These are phyloP conservation scores for Enoplosus armatus DNA, from an alignment of 2,797 vertebrate species.

Conservation along the genomic window DNA sequence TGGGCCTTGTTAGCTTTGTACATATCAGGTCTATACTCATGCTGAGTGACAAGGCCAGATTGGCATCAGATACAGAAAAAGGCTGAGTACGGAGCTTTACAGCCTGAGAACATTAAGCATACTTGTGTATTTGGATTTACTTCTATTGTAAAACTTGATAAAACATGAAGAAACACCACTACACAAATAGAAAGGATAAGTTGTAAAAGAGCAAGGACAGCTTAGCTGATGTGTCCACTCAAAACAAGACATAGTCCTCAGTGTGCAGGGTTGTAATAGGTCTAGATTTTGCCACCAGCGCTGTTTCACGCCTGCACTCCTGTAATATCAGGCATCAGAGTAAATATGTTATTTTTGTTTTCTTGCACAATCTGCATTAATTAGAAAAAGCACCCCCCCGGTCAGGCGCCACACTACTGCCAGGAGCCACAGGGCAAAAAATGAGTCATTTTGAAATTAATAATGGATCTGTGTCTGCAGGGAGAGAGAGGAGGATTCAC, in stretches of 20 bases:
- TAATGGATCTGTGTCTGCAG: conserved; percentile 83
- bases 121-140: conserved; percentile 30
- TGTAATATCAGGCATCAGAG: conserved; percentile 70
- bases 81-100: conserved; percentile 1
- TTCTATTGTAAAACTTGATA: conserved; percentile 28
- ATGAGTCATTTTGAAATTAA: conserved; percentile 88
- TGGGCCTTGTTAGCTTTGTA: conserved; percentile 55
- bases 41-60: conserved; percentile 43
- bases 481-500: conserved; percentile 74
- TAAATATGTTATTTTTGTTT: conserved; percentile 82
- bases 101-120: conserved; percentile 11
- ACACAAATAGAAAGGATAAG: neutral
- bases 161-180: neutral
- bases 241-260: conserved; percentile 3
- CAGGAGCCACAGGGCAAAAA: conserved; percentile 80
- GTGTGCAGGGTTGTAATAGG: conserved; percentile 30
- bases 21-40: conserved; percentile 22
- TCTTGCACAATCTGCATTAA: conserved; percentile 82
- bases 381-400: conserved; percentile 80
- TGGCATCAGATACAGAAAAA: conserved; percentile 19
- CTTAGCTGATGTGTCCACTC: conserved; percentile 13
- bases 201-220: neutral
- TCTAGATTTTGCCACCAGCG: conserved; percentile 63
- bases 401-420: conserved; percentile 77
- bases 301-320: conserved; percentile 63